Percentiles rank a stretch among this genome's conserved stretches.
phyloP scores from a whole-genome alignment of 2,888 invertebrate genomes.

The Ceramica pisi region DNA sequence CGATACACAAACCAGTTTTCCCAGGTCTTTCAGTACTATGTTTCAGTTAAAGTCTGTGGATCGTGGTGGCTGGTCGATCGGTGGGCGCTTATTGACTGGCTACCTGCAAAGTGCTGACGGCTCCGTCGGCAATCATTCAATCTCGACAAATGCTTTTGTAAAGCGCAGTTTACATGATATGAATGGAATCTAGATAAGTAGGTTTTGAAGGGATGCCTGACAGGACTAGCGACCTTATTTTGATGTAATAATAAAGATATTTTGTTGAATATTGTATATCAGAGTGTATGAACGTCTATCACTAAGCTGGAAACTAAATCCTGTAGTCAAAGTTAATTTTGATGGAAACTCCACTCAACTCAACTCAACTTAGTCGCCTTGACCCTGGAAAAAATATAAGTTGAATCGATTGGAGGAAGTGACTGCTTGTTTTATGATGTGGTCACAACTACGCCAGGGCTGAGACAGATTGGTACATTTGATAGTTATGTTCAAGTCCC shows the following conservation, averaged over 20 bases:
- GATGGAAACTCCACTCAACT: too few species aligned
- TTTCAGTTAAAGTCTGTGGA: slow-evolving; percentile 2
- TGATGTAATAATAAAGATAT: not conserved
- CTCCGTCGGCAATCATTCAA: slow-evolving; percentile 56
- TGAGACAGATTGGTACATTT: too few species aligned
- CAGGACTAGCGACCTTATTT: not conserved
- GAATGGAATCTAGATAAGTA: slow-evolving; percentile 10
- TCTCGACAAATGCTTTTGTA: slow-evolving; percentile 62
- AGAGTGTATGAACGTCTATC: not conserved
- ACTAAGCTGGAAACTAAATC: not conserved
- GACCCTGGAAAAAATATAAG: too few species aligned
- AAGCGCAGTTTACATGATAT: slow-evolving; percentile 40
- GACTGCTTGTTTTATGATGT: too few species aligned
- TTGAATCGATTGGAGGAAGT: too few species aligned
- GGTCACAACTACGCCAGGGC: too few species aligned
- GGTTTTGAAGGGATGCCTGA: not conserved
- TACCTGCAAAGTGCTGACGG: slow-evolving; percentile 59
- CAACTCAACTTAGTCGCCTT: too few species aligned
- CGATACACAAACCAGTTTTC: slow-evolving; percentile 11
- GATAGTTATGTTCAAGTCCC: too few species aligned
- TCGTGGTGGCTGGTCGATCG: slow-evolving; percentile 19
- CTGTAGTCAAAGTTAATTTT: too few species aligned
- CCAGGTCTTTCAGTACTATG: not conserved
- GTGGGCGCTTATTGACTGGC: slow-evolving; percentile 52
- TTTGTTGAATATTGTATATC: not conserved